These are phyloP conservation scores for Apomyelois bistriatella DNA, from an alignment of 2,888 invertebrate species.

Conservation along the genomic window DNA sequence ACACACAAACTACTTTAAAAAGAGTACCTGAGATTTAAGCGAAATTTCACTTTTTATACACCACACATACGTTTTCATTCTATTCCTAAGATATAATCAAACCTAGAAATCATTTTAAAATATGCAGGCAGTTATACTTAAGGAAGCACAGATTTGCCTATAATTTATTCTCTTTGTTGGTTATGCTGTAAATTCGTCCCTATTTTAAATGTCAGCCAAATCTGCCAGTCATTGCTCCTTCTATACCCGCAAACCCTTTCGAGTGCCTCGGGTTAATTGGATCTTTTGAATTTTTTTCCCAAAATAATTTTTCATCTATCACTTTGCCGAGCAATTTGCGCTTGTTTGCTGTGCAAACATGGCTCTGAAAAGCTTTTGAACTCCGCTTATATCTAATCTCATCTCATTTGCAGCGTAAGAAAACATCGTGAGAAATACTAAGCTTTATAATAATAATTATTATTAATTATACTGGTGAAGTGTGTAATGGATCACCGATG, in stretches of 20 bases:
- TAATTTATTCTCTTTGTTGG: constrained; percentile 52
- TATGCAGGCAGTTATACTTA: background rate
- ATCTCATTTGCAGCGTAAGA: background rate
- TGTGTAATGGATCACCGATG: background rate
- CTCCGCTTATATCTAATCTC: constrained; percentile 20
- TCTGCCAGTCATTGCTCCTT: constrained; percentile 56
- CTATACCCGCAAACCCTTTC: constrained; percentile 55
- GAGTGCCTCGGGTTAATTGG: constrained; percentile 60
- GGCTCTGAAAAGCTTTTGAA: constrained; percentile 36
- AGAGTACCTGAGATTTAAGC: too few species aligned
- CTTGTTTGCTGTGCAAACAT: constrained; percentile 47
- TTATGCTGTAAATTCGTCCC: constrained; percentile 42
- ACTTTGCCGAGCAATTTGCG: constrained; percentile 48
- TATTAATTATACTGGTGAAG: background rate
- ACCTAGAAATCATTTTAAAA: too few species aligned
- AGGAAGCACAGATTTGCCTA: constrained; percentile 17
- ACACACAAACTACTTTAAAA: too few species aligned
- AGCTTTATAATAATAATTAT: background rate
- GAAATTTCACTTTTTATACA: too few species aligned
- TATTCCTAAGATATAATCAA: too few species aligned
- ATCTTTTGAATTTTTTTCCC: constrained; percentile 59
- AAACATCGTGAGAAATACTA: background rate
- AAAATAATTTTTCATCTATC: constrained; percentile 61
- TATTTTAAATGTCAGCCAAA: constrained; percentile 53
- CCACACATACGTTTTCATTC: too few species aligned